Base-by-base conservation (phyloP, 1,140 invertebrate species). In the Callitettix versicolor region DNA sequence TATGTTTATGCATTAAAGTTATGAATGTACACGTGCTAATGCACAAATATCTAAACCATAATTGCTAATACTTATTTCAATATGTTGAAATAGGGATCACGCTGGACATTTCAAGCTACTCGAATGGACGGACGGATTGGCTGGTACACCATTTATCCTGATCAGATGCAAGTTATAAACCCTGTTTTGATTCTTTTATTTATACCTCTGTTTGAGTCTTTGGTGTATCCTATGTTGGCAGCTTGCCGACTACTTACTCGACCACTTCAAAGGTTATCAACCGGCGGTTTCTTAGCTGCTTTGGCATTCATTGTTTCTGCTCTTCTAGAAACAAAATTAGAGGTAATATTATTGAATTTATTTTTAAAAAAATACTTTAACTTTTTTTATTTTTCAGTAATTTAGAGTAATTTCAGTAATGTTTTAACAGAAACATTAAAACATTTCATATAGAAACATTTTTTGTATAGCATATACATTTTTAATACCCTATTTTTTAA, bases 101-200 rank as follows among this genome's bases (percentile, higher is more conserved):
- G 76, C 53, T 77, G 75, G 75, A 76, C 73, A 26, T 75, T 76
- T 64, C 76, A 78, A 75, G 86, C 85, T 22, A 79, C 77, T 33
- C 67, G 80, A 65, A 86, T 84, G 84, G 73, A 77, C 64, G 84
- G 83, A 55, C 66, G 69, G 56, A 71, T 85, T 51, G 77, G 75
- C 61, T 67, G 69, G 38, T 44, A 58, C 5, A 72, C 71, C 3
- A 69, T 89, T n/a, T 80, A 87, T 62, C 84, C 87, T 0, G 87
- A 90, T 69, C 86, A 89, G 69, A 78, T 89, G 76, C 84, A 87
- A 73, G 78, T 83, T 44, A 67, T 89, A 1, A 92, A 92, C 69
- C 85, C 87, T 0, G 61, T 91, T 24, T 71, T 92, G 1, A 86
- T 91, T 62, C 66, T 92, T 21, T 48, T 82, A 2, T 77, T 91